Evolutionary conservation across 2,888 invertebrate genomes (phyloP).

Genomic region (Lepidonotus clava): DNA sequence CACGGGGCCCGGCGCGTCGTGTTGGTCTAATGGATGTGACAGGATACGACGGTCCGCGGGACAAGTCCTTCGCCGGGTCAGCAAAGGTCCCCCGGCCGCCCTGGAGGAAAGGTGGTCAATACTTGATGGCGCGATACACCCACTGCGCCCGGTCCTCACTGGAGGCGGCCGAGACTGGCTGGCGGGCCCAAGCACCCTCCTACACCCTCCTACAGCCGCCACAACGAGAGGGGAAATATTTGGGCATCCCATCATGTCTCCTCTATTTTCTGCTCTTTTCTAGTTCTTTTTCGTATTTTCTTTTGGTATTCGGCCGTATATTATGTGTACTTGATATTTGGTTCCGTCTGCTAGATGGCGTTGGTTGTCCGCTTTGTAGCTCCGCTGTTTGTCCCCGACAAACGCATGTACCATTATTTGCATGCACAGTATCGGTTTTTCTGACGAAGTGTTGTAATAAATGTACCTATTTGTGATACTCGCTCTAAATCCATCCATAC

Average conservation of each 20-base stretch:
- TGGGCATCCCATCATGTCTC: neutral
- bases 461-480: no score
- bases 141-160: neutral
- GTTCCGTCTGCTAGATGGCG: no score
- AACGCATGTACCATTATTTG: no score
- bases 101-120: neutral
- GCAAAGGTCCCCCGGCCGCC: neutral
- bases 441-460: no score
- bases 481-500: no score
- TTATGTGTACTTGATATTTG: no score
- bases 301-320: no score
- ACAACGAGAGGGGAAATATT: neutral
- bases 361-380: no score
- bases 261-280: neutral
- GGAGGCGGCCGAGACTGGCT: neutral
- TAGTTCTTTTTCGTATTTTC: no score
- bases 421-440: no score
- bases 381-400: no score
- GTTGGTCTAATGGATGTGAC: constrained; percentile 24
- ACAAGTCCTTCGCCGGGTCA: neutral
- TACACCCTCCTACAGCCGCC: neutral
- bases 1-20: neutral
- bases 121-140: constrained; percentile 12
- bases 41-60: neutral
- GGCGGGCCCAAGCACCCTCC: neutral